These are phyloP conservation scores for Chelonus formosanus DNA, from an alignment of 2,888 invertebrate genomes.

Conservation along the genomic window DNA sequence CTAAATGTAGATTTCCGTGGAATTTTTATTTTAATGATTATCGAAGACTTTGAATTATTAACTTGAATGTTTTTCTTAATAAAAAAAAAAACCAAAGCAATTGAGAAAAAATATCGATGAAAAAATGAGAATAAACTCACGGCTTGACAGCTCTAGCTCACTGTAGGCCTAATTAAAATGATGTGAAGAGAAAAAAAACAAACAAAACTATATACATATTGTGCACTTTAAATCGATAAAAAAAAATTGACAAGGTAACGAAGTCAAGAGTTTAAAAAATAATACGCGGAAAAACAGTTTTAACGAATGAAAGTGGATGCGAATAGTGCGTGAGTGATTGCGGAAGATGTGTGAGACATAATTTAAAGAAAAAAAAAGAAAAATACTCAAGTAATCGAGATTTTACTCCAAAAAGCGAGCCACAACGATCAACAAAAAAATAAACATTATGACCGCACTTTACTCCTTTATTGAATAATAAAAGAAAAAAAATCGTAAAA, in stretches of 20 bases:
- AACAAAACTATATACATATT: conserved; percentile 35
- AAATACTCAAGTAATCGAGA: conserved; percentile 38
- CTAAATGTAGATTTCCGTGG: too few species aligned
- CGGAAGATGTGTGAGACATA: conserved; percentile 34
- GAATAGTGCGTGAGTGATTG: conserved; percentile 36
- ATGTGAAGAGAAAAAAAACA: conserved; percentile 38
- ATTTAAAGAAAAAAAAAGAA: conserved; percentile 29
- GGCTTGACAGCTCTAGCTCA: conserved; percentile 59
- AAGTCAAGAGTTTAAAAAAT: conserved; percentile 11
- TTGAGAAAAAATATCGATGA: neutral
- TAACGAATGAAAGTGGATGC: conserved; percentile 37
- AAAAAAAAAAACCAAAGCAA: too few species aligned
- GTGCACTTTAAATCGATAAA: conserved; percentile 10
- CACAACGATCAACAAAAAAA: conserved; percentile 52
- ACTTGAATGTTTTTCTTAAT: too few species aligned
- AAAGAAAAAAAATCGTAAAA: conserved; percentile 36
- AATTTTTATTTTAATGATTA: too few species aligned
- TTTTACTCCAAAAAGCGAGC: conserved; percentile 46
- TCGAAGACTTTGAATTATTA: too few species aligned
- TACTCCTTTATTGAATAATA: conserved; percentile 34
- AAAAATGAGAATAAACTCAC: conserved; percentile 12
- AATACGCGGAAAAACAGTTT: conserved; percentile 20
- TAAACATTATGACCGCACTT: conserved; percentile 31
- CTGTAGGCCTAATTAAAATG: conserved; percentile 61
- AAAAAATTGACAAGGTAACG: neutral